Evolutionary conservation across 2,888 invertebrate genomes (phyloP), one percentile per base, ranked within the genome.

Genomic region (Ochlodes sylvanus): DNA sequence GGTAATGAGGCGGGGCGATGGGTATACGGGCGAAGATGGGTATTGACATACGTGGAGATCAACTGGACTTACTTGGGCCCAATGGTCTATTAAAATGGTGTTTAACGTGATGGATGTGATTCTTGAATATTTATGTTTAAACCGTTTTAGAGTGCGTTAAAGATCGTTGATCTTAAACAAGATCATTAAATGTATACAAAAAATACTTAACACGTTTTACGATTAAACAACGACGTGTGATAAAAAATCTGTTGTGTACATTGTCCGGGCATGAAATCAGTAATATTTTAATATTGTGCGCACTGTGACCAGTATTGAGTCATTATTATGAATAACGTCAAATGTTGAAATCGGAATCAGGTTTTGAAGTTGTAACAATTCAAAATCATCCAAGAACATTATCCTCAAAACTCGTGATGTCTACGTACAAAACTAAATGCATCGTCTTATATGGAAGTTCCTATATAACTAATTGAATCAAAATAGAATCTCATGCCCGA

Each of bases 1-100:
- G 89, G 88, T 85, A 87, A 89, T 88, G 85, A 91, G 91, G 92
- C 91, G 90, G 90, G 88, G 89, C 89, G 77, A 86, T 89, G 89
- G 89, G 86, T 86, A 86, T 90, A 89, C 85, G 82, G 82, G 85
- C 87, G 84, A 86, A 88, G 86, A 88, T 87, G 79, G 83, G 83
- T 86, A 87, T 86, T 88, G 85, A 87, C 86, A 87, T 71, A 72
- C 62, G 62, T 21, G 56, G 38, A 47, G 55, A 62, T 56, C 62
- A 62, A 68, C 66, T 60, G 66, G 54, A 66, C 44, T 42, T 55
- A 54, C 34, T 61, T 54, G 44, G 54, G 42, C 42, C 66, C 42
- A 55, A 60, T 54, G 42, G 60, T 61, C 66, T 66, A 66, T 66
- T 66, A 66, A 66, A 52, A 66, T 34, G 66, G 54, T 66, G 66